Percentiles rank a stretch among this genome's conserved stretches.
Evolutionary conservation across 2,113 vertebrate genomes (phyloP).

Genomic region (Gadus macrocephalus): DNA sequence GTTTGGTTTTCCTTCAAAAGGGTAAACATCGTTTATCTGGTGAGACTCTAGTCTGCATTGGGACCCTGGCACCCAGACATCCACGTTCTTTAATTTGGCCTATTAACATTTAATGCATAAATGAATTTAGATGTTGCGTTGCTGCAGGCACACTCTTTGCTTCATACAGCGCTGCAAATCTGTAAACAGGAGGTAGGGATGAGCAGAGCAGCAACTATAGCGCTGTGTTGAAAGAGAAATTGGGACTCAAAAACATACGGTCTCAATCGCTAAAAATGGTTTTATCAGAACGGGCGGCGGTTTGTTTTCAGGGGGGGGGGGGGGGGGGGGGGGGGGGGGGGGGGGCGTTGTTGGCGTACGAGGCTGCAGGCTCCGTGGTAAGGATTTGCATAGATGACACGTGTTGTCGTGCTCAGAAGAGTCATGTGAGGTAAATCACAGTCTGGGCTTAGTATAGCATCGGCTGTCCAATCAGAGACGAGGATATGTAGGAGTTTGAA

Average conservation of each 20-base stretch:
- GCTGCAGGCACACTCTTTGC: slow-evolving; percentile 25
- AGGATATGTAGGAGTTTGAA: no score
- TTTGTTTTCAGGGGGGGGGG: no score
- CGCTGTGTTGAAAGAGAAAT: no score
- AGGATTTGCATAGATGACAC: neutral
- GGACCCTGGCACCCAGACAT: slow-evolving; percentile 23
- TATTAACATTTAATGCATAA: slow-evolving; percentile 47
- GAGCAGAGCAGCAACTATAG: no score
- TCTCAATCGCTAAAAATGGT: no score
- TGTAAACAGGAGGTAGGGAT: slow-evolving; percentile 13
- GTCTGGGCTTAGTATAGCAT: no score
- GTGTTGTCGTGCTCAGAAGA: neutral
- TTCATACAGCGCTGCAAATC: slow-evolving; percentile 23
- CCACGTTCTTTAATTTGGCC: slow-evolving; percentile 31
- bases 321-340: no score
- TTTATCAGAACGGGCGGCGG: no score
- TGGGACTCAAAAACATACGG: no score
- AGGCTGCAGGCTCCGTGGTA: no score
- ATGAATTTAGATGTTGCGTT: slow-evolving; percentile 40
- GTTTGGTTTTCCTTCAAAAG: neutral
- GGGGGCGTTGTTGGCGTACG: no score
- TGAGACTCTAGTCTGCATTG: slow-evolving; percentile 5
- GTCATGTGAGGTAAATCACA: no score
- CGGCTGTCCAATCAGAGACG: neutral
- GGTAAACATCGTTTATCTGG: slow-evolving; percentile 22